Conservation (phyloP, 92 coral and sea anemone species). For the Metridium senile region DNA sequence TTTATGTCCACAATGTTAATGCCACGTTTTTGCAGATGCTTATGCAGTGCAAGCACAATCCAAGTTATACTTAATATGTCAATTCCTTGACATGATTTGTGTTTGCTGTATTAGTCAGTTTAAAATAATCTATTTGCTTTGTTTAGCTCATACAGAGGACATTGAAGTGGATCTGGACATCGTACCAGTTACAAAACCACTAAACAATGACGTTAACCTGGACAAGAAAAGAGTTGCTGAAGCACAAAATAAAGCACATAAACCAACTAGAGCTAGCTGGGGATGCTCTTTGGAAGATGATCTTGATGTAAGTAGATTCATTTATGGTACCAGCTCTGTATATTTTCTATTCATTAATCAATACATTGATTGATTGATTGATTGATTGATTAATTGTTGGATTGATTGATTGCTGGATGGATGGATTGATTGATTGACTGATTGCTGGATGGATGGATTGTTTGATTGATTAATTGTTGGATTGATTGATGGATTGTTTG, state of each 20-base stretch:
- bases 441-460: too few species aligned
- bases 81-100: not conserved
- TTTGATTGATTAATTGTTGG: not conserved
- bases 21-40: too few species aligned
- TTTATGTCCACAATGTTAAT: too few species aligned
- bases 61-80: too few species aligned
- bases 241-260: conserved; percentile 71
- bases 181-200: conserved; percentile 66
- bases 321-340: too few species aligned
- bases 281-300: conserved; percentile 55
- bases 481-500: not conserved
- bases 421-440: not conserved
- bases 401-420: not conserved
- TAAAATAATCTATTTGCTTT: not conserved
- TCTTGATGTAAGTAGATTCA: conserved; percentile 37
- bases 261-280: conserved; percentile 90
- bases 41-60: too few species aligned
- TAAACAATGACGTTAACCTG: conserved; percentile 54
- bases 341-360: not conserved
- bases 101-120: not conserved
- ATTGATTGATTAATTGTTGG: not conserved
- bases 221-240: conserved; percentile 80
- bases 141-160: conserved; percentile 24
- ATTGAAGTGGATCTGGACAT: conserved; percentile 49
- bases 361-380: not conserved